These are phyloP conservation scores for Drosophila persimilis DNA, from an alignment of 1,140 invertebrate species.

Conservation along the genomic window DNA sequence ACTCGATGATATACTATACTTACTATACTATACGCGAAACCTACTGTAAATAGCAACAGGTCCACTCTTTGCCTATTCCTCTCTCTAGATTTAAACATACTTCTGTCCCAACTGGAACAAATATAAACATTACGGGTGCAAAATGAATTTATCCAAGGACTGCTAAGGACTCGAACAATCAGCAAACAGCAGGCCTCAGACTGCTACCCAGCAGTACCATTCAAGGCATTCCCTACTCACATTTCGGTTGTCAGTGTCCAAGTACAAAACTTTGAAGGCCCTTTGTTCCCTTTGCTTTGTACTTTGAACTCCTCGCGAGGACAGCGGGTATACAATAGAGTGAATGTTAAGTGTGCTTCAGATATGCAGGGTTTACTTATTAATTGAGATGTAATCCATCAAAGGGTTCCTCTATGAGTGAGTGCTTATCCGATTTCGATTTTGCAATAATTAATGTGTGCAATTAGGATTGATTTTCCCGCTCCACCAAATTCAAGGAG, in stretches of 20 bases:
- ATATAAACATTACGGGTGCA: constrained; percentile 39
- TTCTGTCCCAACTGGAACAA: constrained; percentile 1
- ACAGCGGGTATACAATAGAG: constrained; percentile 12
- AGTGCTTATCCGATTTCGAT: constrained; percentile 18
- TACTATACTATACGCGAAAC: neutral
- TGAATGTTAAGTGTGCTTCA: constrained; percentile 48
- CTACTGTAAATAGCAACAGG: constrained; percentile 29
- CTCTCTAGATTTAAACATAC: constrained; percentile 3
- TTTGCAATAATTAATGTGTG: constrained; percentile 51
- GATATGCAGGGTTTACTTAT: constrained; percentile 1
- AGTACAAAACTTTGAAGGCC: too few relatives aligned
- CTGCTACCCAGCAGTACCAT: constrained; percentile 9
- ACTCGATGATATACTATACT: too few relatives aligned
- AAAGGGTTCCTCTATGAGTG: constrained; percentile 25
- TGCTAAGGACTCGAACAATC: constrained; percentile 35
- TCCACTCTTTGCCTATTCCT: constrained; percentile 1
- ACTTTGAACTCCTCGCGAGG: constrained; percentile 4
- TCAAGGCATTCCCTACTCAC: constrained; percentile 6
- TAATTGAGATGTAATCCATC: constrained; percentile 26
- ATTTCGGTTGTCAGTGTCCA: neutral
- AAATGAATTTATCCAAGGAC: constrained; percentile 33
- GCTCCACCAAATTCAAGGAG: neutral
- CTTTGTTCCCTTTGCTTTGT: constrained; percentile 22
- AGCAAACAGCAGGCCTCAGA: constrained; percentile 48
- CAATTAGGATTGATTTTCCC: constrained; percentile 49